A percentile compares a stretch with the other conserved stretches of the same genome.
phyloP scores from a whole-genome alignment of 2,797 vertebrate genomes.

The Pyrrhura leucotis region DNA sequence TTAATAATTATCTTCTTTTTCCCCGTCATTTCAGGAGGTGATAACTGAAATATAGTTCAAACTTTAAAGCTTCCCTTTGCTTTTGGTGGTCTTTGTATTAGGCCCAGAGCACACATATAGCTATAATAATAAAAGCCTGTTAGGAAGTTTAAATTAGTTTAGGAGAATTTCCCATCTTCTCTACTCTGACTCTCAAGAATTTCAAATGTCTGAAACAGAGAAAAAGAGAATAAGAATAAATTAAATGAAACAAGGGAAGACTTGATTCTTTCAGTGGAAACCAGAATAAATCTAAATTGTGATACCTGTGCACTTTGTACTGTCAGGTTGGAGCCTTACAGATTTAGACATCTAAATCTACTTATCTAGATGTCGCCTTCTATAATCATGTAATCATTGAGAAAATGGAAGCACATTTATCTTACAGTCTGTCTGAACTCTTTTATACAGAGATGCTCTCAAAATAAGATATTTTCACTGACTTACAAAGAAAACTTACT shows the following conservation, averaged over 20 bases:
- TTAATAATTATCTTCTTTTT: not conserved
- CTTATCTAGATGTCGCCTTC: not conserved
- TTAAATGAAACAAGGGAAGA: not conserved
- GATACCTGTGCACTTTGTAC: not conserved
- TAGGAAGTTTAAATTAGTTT: not conserved
- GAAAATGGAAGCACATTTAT: not conserved
- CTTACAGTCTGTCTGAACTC: not conserved
- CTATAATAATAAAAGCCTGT: not conserved
- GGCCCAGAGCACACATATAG: not conserved
- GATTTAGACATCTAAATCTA: not conserved
- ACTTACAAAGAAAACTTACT: not conserved
- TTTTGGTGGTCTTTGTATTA: not conserved
- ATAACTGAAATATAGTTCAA: not conserved
- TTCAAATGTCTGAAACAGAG: not conserved
- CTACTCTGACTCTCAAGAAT: not conserved
- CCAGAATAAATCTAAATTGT: not conserved
- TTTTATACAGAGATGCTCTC: not conserved
- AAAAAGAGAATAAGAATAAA: not conserved
- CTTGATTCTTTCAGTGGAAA: not conserved
- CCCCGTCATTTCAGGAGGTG: not conserved
- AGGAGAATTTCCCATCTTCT: not conserved
- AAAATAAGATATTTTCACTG: not conserved
- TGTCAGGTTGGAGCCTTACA: not conserved
- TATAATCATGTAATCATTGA: not conserved
- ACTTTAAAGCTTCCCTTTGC: not conserved